Base-by-base conservation (phyloP, 2,113 vertebrate genomes). In the Rhineura floridana region DNA sequence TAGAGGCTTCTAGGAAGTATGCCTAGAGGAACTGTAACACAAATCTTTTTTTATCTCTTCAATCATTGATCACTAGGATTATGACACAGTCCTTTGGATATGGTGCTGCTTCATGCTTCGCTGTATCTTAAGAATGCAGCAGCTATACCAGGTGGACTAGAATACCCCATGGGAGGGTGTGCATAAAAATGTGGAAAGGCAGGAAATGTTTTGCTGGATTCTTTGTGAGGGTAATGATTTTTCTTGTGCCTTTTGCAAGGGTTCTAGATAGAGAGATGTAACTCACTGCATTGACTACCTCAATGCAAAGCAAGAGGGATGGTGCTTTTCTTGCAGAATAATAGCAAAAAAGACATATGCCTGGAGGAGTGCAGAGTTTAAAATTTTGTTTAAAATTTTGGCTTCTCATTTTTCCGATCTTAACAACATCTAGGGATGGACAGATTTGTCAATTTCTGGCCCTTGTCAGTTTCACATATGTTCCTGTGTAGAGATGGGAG, bases 71-170 rank as follows among this genome's bases (percentile, higher is more conserved):
- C 91, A 76, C 94, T 93, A 86, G 86, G 88, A 94, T 94, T 93
- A 90, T 91, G 91, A 93, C 93, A 84, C 94, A 91, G 94, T 94
- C 90, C 75, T 89, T 96, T 92, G 93, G 89, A 94, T 93, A 91
- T 90, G 95, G 93, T 94, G 89, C 93, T 94, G 93, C 93, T 94
- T 95, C 88, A 83, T 36, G 90, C 91, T 93, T 90, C 89, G 92
- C 36, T 67, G 13, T 1, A 0, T 62, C 90, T 85, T 1, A 44
- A 90, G 91, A 90, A 87, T 72, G 79, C 83, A 90, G 88, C 77
- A 67, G 80, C 69, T 52, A 87, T 12, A 13, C 13, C 91, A 28
- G 90, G 84, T 17, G 62, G 87, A 85, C 78, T 44, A 62, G 21
- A 78, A 42, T 72, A 42, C 79, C 59, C n/a, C 88, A 33, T 88